Evolutionary conservation across 2,113 vertebrate genomes (phyloP).

Genomic region (Gobius niger): DNA sequence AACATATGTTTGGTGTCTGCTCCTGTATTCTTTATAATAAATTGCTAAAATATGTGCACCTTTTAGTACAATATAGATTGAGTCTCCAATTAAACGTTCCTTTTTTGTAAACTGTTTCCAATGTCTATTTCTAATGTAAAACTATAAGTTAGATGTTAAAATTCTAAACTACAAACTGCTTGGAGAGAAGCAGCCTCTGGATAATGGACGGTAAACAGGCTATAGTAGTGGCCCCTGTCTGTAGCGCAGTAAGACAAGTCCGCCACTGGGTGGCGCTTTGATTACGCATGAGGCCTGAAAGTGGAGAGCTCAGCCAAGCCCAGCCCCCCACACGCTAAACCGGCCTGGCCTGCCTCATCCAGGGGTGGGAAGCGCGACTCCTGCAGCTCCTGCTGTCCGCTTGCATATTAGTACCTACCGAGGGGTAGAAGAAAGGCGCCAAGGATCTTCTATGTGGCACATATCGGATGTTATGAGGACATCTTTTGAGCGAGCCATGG

Average conservation of each 20-base stretch:
- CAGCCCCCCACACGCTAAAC: conserved; percentile 63
- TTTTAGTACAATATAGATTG: conserved; percentile 56
- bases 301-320: conserved; percentile 43
- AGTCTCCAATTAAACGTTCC: conserved; percentile 57
- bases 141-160: too few relatives aligned
- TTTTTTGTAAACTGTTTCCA: conserved; percentile 62
- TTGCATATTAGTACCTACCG: conserved; percentile 18
- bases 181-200: too few relatives aligned
- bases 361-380: conserved; percentile 55
- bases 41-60: conserved; percentile 63
- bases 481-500: not conserved
- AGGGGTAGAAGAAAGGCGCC: not conserved
- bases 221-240: not conserved
- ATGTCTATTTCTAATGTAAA: not conserved
- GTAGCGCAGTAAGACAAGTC: not conserved
- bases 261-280: conserved; percentile 49
- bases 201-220: too few relatives aligned
- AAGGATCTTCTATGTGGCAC: not conserved
- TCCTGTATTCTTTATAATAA: conserved; percentile 44
- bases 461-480: conserved; percentile 3
- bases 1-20: conserved; percentile 38
- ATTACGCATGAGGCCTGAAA: conserved; percentile 21
- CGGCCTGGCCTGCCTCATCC: conserved; percentile 53
- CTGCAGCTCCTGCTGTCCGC: conserved; percentile 24
- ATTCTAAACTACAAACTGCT: too few relatives aligned